Evolutionary conservation across 2,113 vertebrate species (phyloP).

Genomic region (Malurus alboscapulatus): DNA sequence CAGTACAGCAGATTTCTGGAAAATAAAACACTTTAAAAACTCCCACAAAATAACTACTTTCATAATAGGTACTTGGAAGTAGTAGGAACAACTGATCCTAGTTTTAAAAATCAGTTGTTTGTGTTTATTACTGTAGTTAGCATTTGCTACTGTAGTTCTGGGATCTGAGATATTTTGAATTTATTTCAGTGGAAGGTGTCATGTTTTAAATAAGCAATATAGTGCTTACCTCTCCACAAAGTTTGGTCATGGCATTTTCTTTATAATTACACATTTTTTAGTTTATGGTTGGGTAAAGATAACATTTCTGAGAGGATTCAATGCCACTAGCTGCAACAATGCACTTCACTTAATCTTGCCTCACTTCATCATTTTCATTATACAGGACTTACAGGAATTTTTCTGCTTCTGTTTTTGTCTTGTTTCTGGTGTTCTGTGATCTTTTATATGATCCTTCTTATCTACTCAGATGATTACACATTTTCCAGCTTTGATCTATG

Average conservation of each 20-base stretch:
- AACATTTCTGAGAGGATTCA: not conserved
- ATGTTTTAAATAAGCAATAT: not conserved
- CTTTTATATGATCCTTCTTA: slow-evolving; percentile 18
- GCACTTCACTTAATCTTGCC: not conserved
- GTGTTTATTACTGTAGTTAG: not conserved
- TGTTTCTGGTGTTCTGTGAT: not conserved
- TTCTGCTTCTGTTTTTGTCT: not conserved
- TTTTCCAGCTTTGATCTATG: slow-evolving; percentile 21
- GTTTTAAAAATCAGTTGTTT: not conserved
- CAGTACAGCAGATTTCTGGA: not conserved
- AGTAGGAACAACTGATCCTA: not conserved
- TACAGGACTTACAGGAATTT: not conserved
- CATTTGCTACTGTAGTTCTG: not conserved
- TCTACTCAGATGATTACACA: not conserved
- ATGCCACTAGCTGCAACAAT: not conserved
- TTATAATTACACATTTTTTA: not conserved
- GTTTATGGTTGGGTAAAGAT: not conserved
- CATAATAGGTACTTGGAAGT: not conserved
- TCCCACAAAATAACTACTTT: not conserved
- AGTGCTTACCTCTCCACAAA: not conserved
- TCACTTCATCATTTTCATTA: not conserved
- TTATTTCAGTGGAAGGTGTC: not conserved
- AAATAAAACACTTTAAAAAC: not conserved
- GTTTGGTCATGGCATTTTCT: not conserved
- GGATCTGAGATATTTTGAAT: not conserved